Evolutionary conservation across 1,140 invertebrate genomes (phyloP).

Genomic region (Cydia splendana): DNA sequence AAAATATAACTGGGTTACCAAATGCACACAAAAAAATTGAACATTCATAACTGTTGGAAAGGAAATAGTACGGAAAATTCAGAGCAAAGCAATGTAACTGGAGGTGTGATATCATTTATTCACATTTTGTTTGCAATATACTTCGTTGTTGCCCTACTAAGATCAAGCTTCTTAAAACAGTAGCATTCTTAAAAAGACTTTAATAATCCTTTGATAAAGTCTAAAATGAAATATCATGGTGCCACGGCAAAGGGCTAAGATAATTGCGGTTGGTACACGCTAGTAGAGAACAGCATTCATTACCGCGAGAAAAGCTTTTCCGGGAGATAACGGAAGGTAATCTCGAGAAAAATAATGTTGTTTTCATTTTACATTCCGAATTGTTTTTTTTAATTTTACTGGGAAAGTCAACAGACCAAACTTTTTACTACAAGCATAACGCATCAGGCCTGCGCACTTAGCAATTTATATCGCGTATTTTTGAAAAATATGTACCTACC

Average conservation of each 20-base stretch:
- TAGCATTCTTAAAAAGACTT: background rate
- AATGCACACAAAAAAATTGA: too few relatives aligned
- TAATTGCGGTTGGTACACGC: constrained; percentile 3
- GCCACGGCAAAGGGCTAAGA: background rate
- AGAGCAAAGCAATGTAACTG: background rate
- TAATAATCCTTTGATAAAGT: background rate
- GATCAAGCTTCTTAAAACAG: background rate
- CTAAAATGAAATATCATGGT: background rate
- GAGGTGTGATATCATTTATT: background rate
- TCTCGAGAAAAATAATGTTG: constrained; percentile 47
- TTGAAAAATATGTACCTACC: too few relatives aligned
- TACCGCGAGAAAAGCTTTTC: constrained; percentile 39
- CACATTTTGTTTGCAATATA: background rate
- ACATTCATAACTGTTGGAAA: too few relatives aligned
- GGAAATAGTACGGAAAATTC: background rate
- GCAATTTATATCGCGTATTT: too few relatives aligned
- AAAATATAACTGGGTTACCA: too few relatives aligned
- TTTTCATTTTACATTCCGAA: constrained; percentile 40
- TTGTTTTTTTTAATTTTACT: background rate
- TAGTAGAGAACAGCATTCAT: constrained; percentile 32
- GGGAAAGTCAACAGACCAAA: background rate
- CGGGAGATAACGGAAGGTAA: constrained; percentile 46
- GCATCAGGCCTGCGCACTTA: too few relatives aligned
- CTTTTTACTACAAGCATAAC: background rate
- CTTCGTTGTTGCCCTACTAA: background rate